phyloP scores from a whole-genome alignment of 2,113 vertebrate species.

The Prionailurus viverrinus region DNA sequence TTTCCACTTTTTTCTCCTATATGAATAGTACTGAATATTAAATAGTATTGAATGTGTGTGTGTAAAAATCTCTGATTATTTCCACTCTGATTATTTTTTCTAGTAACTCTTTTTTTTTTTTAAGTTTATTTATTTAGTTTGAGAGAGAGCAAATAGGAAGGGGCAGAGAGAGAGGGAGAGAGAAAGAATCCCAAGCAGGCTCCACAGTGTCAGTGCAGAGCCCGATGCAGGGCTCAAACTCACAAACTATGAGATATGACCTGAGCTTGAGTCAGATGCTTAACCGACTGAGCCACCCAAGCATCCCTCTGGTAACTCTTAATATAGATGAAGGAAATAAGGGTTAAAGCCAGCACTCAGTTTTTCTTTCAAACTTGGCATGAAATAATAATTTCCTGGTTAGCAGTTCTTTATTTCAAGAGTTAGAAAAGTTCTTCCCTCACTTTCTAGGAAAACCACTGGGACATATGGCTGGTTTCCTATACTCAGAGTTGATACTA shows the following conservation, averaged over 20 bases:
- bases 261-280: too few relatives aligned
- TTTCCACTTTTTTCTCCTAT: background rate
- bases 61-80: background rate
- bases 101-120: background rate
- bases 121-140: too few relatives aligned
- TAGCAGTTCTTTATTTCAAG: background rate
- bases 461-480: background rate
- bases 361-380: conserved; percentile 23
- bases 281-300: too few relatives aligned
- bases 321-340: background rate
- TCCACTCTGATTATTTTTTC: background rate
- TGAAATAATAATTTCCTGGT: conserved; percentile 31
- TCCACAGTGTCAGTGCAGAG: too few relatives aligned
- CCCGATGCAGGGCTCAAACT: too few relatives aligned
- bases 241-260: too few relatives aligned
- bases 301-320: background rate
- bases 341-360: background rate
- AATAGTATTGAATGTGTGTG: background rate
- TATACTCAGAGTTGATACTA: background rate
- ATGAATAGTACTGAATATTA: background rate
- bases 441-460: background rate
- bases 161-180: too few relatives aligned
- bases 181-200: too few relatives aligned
- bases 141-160: too few relatives aligned
- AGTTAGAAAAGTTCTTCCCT: conserved; percentile 9